These are phyloP conservation scores for Galeopterus variegatus DNA, from an alignment of 2,113 vertebrate species.

Conservation along the genomic window DNA sequence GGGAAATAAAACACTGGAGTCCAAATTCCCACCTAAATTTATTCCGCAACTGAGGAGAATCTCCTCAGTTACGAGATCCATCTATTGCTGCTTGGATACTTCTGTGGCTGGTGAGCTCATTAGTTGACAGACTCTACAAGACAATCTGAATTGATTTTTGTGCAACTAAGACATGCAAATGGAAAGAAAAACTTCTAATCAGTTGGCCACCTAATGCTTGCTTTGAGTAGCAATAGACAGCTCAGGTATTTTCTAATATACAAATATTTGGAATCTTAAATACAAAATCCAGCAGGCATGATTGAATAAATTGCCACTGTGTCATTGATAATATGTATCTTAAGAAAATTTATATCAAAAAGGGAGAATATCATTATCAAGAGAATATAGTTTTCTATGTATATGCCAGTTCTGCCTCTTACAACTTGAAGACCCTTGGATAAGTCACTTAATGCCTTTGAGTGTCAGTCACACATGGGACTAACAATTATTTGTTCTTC, in stretches of 20 bases:
- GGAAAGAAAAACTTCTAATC: background rate
- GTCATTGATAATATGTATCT: background rate
- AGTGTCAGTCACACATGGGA: background rate
- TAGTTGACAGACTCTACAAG: background rate
- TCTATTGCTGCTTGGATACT: background rate
- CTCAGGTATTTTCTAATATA: background rate
- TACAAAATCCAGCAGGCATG: background rate
- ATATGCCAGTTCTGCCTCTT: background rate
- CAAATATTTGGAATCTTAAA: slow-evolving; percentile 40
- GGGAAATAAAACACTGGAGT: background rate
- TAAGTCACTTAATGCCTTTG: background rate
- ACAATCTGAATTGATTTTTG: background rate
- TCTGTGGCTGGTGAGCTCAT: background rate
- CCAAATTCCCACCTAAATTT: background rate
- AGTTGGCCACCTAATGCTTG: background rate
- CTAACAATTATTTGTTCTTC: background rate
- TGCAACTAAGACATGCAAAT: background rate
- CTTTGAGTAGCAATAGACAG: background rate
- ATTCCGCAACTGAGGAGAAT: background rate
- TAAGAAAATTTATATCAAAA: background rate
- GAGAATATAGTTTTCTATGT: background rate
- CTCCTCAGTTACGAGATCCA: background rate
- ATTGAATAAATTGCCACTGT: background rate
- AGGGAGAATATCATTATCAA: background rate
- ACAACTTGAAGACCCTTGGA: background rate